Evolutionary conservation across 2,113 vertebrate species (phyloP).

Genomic region (Spermophilus dauricus): DNA sequence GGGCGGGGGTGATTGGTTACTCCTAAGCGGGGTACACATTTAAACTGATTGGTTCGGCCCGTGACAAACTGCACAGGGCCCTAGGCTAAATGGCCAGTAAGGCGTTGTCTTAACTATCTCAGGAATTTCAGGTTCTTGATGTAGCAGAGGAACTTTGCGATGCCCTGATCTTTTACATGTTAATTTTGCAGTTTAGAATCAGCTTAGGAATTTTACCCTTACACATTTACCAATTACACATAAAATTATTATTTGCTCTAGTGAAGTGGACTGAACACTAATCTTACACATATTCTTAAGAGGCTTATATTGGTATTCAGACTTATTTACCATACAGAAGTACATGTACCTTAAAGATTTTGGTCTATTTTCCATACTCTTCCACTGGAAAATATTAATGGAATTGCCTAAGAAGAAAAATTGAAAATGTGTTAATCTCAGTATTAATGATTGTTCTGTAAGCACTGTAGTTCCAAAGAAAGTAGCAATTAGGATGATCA

Average conservation of each 20-base stretch:
- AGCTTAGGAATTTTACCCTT: too few relatives aligned
- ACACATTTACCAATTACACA: too few relatives aligned
- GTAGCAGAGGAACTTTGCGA: too few relatives aligned
- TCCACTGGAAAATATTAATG: slow-evolving; percentile 82
- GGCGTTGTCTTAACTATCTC: too few relatives aligned
- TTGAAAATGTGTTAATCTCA: slow-evolving; percentile 72
- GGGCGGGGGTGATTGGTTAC: too few relatives aligned
- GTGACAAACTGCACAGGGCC: too few relatives aligned
- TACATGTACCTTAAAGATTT: slow-evolving; percentile 79
- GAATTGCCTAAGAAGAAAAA: slow-evolving; percentile 78
- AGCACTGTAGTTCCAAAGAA: slow-evolving; percentile 78
- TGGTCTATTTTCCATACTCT: slow-evolving; percentile 83
- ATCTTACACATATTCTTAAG: slow-evolving; percentile 82
- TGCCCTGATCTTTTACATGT: too few relatives aligned
- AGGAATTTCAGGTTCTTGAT: too few relatives aligned
- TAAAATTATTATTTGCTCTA: slow-evolving; percentile 74
- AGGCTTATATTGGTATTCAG: slow-evolving; percentile 78
- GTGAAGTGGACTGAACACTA: slow-evolving; percentile 85
- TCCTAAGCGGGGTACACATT: too few relatives aligned
- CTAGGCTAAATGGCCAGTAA: too few relatives aligned
- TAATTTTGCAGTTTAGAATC: too few relatives aligned
- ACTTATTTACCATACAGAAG: slow-evolving; percentile 81
- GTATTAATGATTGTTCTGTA: slow-evolving; percentile 75
- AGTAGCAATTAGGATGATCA: slow-evolving; percentile 75
- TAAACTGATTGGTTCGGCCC: too few relatives aligned